phyloP scores from a whole-genome alignment of 92 coral and sea anemone species.

The Ricordea florida region DNA sequence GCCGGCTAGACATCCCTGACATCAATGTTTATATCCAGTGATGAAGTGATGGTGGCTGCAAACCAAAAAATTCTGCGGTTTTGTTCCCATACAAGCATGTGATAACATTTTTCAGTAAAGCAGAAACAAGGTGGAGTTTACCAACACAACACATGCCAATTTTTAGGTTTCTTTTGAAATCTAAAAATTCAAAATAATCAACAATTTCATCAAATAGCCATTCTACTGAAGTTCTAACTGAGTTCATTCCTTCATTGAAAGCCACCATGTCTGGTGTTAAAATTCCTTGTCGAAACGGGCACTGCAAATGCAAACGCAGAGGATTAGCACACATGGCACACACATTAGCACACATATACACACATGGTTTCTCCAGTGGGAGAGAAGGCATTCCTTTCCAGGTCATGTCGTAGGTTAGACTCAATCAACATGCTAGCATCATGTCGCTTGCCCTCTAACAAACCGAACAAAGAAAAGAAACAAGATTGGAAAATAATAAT shows the following conservation, averaged over 20 bases:
- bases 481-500: too few species aligned
- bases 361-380: constrained; percentile 18
- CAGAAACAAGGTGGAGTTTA: background rate
- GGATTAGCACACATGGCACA: too few species aligned
- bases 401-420: constrained; percentile 11
- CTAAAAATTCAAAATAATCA: constrained; percentile 1
- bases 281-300: background rate
- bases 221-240: background rate
- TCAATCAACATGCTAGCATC: constrained; percentile 20
- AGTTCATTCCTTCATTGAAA: background rate
- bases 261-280: background rate
- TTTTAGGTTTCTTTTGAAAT: background rate
- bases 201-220: background rate
- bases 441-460: background rate
- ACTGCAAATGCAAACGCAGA: background rate
- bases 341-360: too few species aligned
- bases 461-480: background rate
- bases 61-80: background rate
- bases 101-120: background rate
- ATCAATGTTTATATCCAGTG: too few species aligned
- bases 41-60: constrained; percentile 7
- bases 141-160: background rate
- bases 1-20: too few species aligned
- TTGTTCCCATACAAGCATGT: constrained; percentile 9
- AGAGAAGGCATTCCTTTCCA: constrained; percentile 26